These are phyloP conservation scores for Rotaria socialis DNA, from an alignment of 2,888 invertebrate genomes.

Conservation along the genomic window DNA sequence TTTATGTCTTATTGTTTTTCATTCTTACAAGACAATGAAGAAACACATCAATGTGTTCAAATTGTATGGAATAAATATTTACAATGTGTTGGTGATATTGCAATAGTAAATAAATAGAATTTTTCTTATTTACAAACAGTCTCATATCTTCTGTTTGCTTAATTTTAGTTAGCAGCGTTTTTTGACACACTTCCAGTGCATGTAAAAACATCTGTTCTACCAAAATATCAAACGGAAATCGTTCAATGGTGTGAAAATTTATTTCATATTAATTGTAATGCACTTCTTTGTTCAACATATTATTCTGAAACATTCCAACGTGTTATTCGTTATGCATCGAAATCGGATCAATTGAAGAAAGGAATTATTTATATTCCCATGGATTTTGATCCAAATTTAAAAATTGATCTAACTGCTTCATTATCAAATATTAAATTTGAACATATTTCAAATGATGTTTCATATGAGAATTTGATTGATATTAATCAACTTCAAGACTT, in stretches of 20 bases:
- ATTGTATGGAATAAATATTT: constrained; percentile 25
- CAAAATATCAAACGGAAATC: constrained; percentile 9
- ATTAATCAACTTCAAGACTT: neutral
- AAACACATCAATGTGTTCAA: neutral
- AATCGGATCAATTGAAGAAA: neutral
- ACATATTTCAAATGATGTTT: neutral
- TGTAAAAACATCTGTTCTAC: constrained; percentile 5
- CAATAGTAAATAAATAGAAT: neutral
- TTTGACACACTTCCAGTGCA: constrained; percentile 12
- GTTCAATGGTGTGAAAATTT: constrained; percentile 18
- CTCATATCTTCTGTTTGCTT: too few species aligned
- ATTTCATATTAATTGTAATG: neutral
- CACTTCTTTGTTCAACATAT: constrained; percentile 22
- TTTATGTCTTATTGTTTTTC: constrained; percentile 17
- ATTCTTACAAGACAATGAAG: neutral
- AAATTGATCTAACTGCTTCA: neutral
- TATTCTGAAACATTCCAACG: constrained; percentile 32
- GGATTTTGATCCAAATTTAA: constrained; percentile 23
- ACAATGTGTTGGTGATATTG: constrained; percentile 25
- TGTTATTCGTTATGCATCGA: neutral
- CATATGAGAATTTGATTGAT: neutral
- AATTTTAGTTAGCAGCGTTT: neutral
- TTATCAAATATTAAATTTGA: constrained; percentile 11
- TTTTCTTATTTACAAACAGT: too few species aligned
- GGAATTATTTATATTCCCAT: constrained; percentile 2